Conservation (phyloP, 2,888 invertebrate genomes). For the Lordiphosa andalusiaca region DNA sequence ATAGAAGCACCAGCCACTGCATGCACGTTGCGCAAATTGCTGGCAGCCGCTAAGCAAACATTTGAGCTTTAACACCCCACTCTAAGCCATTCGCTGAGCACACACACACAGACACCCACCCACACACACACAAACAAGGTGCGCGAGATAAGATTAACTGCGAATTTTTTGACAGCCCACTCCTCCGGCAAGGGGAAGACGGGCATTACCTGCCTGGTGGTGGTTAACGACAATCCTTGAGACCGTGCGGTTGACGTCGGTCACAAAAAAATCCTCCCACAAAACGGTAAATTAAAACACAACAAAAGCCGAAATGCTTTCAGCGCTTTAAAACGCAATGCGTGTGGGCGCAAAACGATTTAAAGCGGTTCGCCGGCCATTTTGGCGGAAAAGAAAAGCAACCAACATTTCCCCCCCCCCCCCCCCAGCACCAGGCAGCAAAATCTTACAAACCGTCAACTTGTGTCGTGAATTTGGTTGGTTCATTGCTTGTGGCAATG, state of each 20-base stretch:
- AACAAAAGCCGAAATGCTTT: slow-evolving; percentile 45
- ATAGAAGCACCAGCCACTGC: slow-evolving; percentile 28
- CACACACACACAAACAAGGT: slow-evolving; percentile 31
- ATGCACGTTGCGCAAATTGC: slow-evolving; percentile 41
- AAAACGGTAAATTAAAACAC: slow-evolving; percentile 58
- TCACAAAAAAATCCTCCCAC: slow-evolving; percentile 34
- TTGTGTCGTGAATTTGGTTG: slow-evolving; percentile 18
- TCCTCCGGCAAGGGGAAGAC: slow-evolving; percentile 1
- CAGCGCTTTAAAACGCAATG: slow-evolving; percentile 26
- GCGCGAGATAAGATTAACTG: slow-evolving; percentile 53
- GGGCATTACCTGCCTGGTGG: slow-evolving; percentile 3
- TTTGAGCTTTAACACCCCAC: slow-evolving; percentile 25
- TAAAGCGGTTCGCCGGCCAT: slow-evolving; percentile 19
- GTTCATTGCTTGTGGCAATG: slow-evolving; percentile 21
- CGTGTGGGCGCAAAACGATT: slow-evolving; percentile 29
- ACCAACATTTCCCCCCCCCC: slow-evolving; percentile 5
- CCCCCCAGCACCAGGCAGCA: slow-evolving; percentile 8
- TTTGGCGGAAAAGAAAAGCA: slow-evolving; percentile 1
- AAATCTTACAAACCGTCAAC: too few relatives aligned
- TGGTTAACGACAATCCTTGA: slow-evolving; percentile 6
- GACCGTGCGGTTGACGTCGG: slow-evolving; percentile 12
- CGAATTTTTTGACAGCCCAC: slow-evolving; percentile 32
- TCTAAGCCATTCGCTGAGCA: slow-evolving; percentile 12
- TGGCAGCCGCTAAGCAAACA: slow-evolving; percentile 47
- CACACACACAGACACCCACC: slow-evolving; percentile 16